Evolutionary conservation across 2,113 vertebrate genomes (phyloP).

Genomic region (Megalops atlanticus): DNA sequence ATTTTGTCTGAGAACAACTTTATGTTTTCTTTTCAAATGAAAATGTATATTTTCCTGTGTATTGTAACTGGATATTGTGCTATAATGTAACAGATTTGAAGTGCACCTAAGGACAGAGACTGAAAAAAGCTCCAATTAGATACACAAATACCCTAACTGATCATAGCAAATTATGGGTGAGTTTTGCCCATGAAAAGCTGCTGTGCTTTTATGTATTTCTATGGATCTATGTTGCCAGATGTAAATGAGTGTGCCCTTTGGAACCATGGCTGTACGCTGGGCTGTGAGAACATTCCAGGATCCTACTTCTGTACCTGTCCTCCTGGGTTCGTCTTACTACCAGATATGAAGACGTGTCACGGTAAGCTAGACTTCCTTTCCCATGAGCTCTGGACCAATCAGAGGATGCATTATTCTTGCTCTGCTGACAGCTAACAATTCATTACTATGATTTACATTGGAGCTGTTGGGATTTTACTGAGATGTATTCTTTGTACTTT

Average conservation of each 20-base stretch:
- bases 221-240: conserved; percentile 68
- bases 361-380: conserved; percentile 61
- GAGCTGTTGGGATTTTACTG: too few relatives aligned
- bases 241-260: conserved; percentile 89
- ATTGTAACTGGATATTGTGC: too few relatives aligned
- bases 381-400: not conserved
- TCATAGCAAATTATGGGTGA: too few relatives aligned
- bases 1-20: too few relatives aligned
- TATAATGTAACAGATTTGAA: too few relatives aligned
- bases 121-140: too few relatives aligned
- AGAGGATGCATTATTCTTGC: not conserved
- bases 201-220: not conserved
- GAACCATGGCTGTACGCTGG: conserved; percentile 92
- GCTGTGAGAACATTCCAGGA: conserved; percentile 88
- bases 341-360: conserved; percentile 84
- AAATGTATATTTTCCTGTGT: too few relatives aligned
- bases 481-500: too few relatives aligned
- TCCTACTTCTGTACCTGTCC: conserved; percentile 96
- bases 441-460: not conserved
- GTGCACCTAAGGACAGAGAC: too few relatives aligned
- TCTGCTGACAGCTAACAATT: not conserved
- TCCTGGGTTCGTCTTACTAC: conserved; percentile 78
- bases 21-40: too few relatives aligned
- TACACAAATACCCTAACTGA: too few relatives aligned
- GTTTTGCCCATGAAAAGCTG: too few relatives aligned